Evolutionary conservation across 2,113 vertebrate genomes (phyloP).

Genomic region (Charina bottae): DNA sequence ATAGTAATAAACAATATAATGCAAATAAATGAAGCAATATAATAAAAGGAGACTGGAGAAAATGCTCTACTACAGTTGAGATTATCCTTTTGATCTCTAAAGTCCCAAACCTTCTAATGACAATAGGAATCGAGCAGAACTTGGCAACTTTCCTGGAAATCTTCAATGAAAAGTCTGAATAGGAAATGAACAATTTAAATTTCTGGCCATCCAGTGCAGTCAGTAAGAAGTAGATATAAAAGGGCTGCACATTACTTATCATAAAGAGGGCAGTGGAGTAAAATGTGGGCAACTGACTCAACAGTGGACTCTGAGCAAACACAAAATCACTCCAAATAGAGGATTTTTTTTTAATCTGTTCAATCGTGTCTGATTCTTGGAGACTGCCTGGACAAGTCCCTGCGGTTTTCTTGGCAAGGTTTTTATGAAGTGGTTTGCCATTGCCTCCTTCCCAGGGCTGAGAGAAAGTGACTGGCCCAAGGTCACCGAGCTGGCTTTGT

Average conservation of each 20-base stretch:
- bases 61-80: background rate
- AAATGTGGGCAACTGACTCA: background rate
- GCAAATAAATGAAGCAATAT: background rate
- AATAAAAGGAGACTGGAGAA: background rate
- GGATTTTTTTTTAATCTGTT: too few species aligned
- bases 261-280: background rate
- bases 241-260: background rate
- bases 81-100: background rate
- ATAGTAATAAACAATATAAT: background rate
- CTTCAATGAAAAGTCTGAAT: background rate
- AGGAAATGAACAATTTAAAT: background rate
- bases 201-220: background rate
- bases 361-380: too few species aligned
- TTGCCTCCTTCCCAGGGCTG: too few species aligned
- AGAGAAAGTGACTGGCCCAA: too few species aligned
- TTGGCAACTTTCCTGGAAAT: too few species aligned
- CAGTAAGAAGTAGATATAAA: background rate
- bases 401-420: too few species aligned
- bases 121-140: background rate
- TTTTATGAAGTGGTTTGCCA: too few species aligned
- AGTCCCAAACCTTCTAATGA: background rate
- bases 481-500: too few species aligned
- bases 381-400: too few species aligned
- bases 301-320: background rate
- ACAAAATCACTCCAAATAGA: background rate